Percentiles rank a stretch among this genome's conserved stretches.
Evolutionary conservation across 1,140 invertebrate species (phyloP).

Genomic region (Diachasma alloeum): DNA sequence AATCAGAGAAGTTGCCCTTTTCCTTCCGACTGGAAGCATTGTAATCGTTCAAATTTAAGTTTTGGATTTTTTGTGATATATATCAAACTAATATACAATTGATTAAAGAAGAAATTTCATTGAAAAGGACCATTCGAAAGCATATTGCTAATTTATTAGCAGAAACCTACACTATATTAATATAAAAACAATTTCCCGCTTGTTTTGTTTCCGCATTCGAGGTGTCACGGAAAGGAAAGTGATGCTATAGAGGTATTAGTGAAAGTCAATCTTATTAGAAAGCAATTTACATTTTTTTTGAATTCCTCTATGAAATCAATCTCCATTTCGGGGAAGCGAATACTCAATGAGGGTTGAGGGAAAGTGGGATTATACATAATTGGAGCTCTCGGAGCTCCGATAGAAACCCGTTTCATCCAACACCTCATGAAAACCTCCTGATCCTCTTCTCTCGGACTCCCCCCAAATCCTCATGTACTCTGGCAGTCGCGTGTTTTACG

Average conservation of each 20-base stretch:
- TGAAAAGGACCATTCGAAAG: too few relatives aligned
- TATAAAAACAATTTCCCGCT: too few relatives aligned
- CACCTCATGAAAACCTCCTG: not conserved
- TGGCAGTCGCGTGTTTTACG: conserved; percentile 13
- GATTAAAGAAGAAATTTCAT: too few relatives aligned
- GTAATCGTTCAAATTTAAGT: too few relatives aligned
- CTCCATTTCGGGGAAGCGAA: not conserved
- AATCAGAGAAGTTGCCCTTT: not conserved
- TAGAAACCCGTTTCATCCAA: conserved; percentile 18
- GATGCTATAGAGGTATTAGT: not conserved
- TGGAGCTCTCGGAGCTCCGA: conserved; percentile 4
- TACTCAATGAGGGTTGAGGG: not conserved
- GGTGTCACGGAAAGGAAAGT: not conserved
- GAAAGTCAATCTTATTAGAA: not conserved
- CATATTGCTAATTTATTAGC: too few relatives aligned
- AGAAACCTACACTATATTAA: too few relatives aligned
- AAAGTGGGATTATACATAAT: conserved; percentile 4
- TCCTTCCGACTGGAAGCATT: too few relatives aligned
- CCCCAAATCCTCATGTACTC: not conserved
- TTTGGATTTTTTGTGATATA: too few relatives aligned
- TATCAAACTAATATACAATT: too few relatives aligned
- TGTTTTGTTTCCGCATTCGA: too few relatives aligned
- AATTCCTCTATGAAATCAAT: not conserved
- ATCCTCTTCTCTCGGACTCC: not conserved
- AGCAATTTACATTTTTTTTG: not conserved